Conservation (phyloP, 1,140 invertebrate genomes). For the Papilio dardanus region DNA sequence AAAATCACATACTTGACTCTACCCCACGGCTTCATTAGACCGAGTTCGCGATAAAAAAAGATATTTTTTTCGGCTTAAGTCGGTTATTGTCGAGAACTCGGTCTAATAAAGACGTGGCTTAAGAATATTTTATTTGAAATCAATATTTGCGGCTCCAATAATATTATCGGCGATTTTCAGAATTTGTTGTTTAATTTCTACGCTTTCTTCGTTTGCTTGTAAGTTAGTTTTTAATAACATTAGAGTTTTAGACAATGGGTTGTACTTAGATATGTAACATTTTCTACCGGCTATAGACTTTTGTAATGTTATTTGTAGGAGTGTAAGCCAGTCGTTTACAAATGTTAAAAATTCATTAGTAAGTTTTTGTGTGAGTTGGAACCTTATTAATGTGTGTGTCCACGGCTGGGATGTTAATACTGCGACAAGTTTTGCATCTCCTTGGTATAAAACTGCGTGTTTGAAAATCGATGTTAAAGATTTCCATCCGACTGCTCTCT, state of each 20-base stretch:
- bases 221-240: conserved; percentile 58
- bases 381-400: conserved; percentile 68
- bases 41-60: too few species aligned
- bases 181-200: conserved; percentile 53
- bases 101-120: too few species aligned
- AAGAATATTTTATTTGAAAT: conserved; percentile 8
- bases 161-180: conserved; percentile 57
- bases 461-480: conserved; percentile 68
- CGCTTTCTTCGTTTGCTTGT: conserved; percentile 50
- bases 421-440: conserved; percentile 62
- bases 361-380: conserved; percentile 65
- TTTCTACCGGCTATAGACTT: conserved; percentile 53
- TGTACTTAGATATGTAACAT: conserved; percentile 55
- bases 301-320: conserved; percentile 64
- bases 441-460: conserved; percentile 63
- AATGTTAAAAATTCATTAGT: conserved; percentile 70
- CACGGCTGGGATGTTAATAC: conserved; percentile 70
- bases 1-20: too few species aligned
- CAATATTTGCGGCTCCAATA: conserved; percentile 51
- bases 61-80: too few species aligned
- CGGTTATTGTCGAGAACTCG: too few species aligned
- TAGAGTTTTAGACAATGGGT: conserved; percentile 62
- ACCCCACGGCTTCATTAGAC: too few species aligned
- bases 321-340: conserved; percentile 63
- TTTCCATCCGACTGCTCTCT: conserved; percentile 68